Conservation (phyloP, 2,888 invertebrate genomes). For the Hermaeophaga mercurialis region DNA sequence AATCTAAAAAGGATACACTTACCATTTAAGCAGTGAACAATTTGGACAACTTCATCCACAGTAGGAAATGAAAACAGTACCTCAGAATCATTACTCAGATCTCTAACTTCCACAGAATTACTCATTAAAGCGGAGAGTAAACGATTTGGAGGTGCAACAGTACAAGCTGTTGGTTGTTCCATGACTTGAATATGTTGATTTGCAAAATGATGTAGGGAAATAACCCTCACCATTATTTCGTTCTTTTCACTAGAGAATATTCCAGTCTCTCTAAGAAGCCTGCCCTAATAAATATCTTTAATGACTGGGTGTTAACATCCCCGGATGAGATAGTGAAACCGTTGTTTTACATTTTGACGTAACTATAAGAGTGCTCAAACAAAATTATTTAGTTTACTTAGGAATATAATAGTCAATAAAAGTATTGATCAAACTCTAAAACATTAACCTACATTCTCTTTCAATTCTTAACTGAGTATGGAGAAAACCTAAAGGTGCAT, state of each 20-base stretch:
- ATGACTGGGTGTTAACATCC: constrained; percentile 10
- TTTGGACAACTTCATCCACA: constrained; percentile 71
- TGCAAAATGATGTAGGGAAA: constrained; percentile 71
- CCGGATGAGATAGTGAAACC: too few relatives aligned
- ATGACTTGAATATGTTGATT: constrained; percentile 69
- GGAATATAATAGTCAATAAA: constrained; percentile 21
- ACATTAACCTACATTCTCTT: constrained; percentile 15
- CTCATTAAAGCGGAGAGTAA: constrained; percentile 66
- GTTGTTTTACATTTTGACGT: constrained; percentile 23
- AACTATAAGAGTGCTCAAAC: constrained; percentile 26
- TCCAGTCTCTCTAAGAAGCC: background rate
- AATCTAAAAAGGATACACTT: constrained; percentile 48
- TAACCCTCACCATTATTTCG: constrained; percentile 68
- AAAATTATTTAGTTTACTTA: constrained; percentile 20
- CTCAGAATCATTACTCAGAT: constrained; percentile 57
- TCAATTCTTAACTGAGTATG: background rate
- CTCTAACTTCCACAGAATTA: constrained; percentile 66
- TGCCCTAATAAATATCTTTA: background rate
- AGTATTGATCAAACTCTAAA: constrained; percentile 27
- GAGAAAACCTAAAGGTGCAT: too few relatives aligned
- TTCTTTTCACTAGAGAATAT: background rate
- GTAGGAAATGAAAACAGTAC: constrained; percentile 71
- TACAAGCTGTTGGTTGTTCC: constrained; percentile 69
- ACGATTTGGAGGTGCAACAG: constrained; percentile 64
- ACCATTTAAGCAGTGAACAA: constrained; percentile 72